These are phyloP conservation scores for Suillia variegata DNA, from an alignment of 2,888 invertebrate species.

Conservation along the genomic window DNA sequence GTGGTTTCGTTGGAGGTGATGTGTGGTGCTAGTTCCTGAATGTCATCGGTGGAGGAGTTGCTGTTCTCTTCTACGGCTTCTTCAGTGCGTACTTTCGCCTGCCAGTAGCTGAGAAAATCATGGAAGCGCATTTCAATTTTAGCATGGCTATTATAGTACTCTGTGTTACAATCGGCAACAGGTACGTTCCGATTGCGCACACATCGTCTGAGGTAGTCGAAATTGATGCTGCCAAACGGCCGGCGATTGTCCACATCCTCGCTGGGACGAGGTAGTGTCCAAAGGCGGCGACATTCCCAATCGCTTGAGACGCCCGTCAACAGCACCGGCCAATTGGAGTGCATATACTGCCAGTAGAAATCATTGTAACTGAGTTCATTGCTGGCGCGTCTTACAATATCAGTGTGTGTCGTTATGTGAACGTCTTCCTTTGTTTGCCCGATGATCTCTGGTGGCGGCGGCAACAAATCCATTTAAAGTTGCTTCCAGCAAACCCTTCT, in stretches of 20 bases:
- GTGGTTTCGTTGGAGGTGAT: slow-evolving; percentile 13
- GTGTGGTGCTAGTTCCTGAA: too few relatives aligned
- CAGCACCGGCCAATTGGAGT: slow-evolving; percentile 71
- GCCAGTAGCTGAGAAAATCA: slow-evolving; percentile 77
- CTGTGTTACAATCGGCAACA: slow-evolving; percentile 79
- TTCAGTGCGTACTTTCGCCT: slow-evolving; percentile 40
- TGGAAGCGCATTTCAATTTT: slow-evolving; percentile 71
- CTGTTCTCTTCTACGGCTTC: slow-evolving; percentile 19
- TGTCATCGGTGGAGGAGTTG: slow-evolving; percentile 11
- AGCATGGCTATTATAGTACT: slow-evolving; percentile 76
- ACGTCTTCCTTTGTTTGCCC: too few relatives aligned
- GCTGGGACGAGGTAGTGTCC: slow-evolving; percentile 60
- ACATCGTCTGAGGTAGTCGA: slow-evolving; percentile 65
- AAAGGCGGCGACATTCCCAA: slow-evolving; percentile 71
- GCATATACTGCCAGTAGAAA: slow-evolving; percentile 67
- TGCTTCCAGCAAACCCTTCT: too few relatives aligned
- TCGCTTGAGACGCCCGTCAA: slow-evolving; percentile 67
- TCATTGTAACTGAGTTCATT: slow-evolving; percentile 62
- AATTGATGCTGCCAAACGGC: slow-evolving; percentile 51
- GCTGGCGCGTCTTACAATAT: slow-evolving; percentile 29
- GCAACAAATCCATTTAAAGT: too few relatives aligned
- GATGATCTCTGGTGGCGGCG: too few relatives aligned
- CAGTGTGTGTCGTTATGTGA: neutral
- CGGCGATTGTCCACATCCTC: neutral
- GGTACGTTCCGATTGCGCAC: slow-evolving; percentile 74